Conservation (phyloP, 2,113 vertebrate species). For the Microtus richardsoni region DNA sequence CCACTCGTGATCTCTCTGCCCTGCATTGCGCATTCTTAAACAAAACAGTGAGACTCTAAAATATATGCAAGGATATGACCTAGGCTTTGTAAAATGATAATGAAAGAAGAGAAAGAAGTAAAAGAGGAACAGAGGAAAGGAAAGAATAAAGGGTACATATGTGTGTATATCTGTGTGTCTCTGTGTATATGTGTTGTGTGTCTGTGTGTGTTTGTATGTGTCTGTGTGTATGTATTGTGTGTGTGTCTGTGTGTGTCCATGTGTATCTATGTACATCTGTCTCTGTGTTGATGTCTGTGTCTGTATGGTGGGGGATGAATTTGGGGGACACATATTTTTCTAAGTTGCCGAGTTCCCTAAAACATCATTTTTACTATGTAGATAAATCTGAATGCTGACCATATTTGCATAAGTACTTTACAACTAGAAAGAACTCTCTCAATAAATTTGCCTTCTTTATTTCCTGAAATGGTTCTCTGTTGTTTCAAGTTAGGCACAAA, state of each 20-base stretch:
- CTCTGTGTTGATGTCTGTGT: background rate
- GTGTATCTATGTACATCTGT: background rate
- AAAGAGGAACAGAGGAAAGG: background rate
- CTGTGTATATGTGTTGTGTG: background rate
- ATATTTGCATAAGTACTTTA: slow-evolving; percentile 16
- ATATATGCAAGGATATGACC: background rate
- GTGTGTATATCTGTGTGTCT: background rate
- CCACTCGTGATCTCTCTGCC: background rate
- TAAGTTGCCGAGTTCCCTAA: background rate
- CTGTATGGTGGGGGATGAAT: background rate
- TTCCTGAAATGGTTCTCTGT: background rate
- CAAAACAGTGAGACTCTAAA: background rate
- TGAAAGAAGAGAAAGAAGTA: background rate
- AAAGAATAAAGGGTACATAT: background rate
- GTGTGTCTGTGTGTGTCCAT: background rate
- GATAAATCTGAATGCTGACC: slow-evolving; percentile 45
- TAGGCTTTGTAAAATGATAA: background rate
- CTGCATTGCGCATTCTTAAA: background rate
- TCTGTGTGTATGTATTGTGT: background rate
- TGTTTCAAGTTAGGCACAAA: background rate
- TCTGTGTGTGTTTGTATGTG: background rate
- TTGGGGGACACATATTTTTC: background rate
- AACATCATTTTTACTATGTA: slow-evolving; percentile 21
- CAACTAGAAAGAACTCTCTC: slow-evolving; percentile 37
- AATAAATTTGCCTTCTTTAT: background rate